phyloP scores from a whole-genome alignment of 2,113 vertebrate species.

The Scalopus aquaticus region DNA sequence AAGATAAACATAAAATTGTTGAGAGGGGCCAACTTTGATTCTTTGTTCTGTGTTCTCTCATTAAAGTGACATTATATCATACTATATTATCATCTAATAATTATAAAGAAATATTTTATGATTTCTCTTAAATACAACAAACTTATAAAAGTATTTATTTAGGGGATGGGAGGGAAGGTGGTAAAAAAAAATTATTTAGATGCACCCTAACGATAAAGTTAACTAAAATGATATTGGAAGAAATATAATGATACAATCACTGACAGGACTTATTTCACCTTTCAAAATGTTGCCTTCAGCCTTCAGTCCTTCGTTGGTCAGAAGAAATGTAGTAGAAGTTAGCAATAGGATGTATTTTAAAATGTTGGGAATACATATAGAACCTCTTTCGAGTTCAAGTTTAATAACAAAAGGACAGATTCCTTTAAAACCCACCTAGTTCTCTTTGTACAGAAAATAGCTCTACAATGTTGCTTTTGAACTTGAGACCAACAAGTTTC shows the following conservation, averaged over 20 bases:
- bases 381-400: not conserved
- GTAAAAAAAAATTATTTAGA: not conserved
- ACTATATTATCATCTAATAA: not conserved
- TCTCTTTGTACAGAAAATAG: not conserved
- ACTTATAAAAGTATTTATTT: slow-evolving; percentile 21
- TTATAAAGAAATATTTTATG: not conserved
- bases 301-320: not conserved
- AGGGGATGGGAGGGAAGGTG: too few relatives aligned
- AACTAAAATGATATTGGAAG: not conserved
- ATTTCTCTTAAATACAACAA: not conserved
- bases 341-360: not conserved
- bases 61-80: not conserved
- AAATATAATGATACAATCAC: not conserved
- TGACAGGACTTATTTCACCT: not conserved
- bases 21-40: not conserved
- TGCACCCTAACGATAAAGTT: not conserved
- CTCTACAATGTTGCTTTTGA: not conserved
- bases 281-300: not conserved
- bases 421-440: not conserved
- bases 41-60: not conserved
- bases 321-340: not conserved
- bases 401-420: not conserved
- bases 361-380: not conserved
- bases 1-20: not conserved
- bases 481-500: not conserved